Evolutionary conservation across 2,113 vertebrate species (phyloP).

Genomic region (Thamnophis sirtalis): DNA sequence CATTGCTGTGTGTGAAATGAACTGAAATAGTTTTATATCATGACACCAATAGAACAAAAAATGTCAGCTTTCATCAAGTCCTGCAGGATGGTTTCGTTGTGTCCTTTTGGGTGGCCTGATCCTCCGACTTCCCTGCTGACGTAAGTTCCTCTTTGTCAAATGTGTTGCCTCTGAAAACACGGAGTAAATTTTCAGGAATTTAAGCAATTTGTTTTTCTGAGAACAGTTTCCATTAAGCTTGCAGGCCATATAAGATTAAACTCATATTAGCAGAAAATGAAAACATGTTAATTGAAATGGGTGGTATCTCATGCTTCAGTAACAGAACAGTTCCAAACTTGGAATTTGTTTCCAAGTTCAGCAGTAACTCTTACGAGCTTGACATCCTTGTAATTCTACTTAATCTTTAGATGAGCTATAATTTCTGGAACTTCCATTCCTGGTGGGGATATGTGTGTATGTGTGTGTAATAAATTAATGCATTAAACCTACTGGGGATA

Average conservation of each 20-base stretch:
- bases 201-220: neutral
- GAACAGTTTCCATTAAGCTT: neutral
- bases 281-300: neutral
- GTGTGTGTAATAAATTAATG: neutral
- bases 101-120: neutral
- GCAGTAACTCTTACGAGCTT: neutral
- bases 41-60: constrained; percentile 21
- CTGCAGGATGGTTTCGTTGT: neutral
- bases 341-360: neutral
- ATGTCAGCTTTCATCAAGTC: constrained; percentile 28
- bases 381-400: neutral
- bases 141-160: neutral
- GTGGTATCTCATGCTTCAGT: neutral
- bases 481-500: neutral
- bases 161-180: neutral
- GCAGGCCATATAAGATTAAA: neutral
- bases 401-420: neutral
- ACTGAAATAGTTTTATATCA: neutral
- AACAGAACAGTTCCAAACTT: neutral
- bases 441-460: neutral
- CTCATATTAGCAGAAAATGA: neutral
- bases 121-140: neutral
- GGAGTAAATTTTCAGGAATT: neutral
- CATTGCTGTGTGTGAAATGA: neutral
- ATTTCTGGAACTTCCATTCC: neutral